Evolutionary conservation across 2,113 vertebrate genomes (phyloP).

Genomic region (Seriola dumerili): DNA sequence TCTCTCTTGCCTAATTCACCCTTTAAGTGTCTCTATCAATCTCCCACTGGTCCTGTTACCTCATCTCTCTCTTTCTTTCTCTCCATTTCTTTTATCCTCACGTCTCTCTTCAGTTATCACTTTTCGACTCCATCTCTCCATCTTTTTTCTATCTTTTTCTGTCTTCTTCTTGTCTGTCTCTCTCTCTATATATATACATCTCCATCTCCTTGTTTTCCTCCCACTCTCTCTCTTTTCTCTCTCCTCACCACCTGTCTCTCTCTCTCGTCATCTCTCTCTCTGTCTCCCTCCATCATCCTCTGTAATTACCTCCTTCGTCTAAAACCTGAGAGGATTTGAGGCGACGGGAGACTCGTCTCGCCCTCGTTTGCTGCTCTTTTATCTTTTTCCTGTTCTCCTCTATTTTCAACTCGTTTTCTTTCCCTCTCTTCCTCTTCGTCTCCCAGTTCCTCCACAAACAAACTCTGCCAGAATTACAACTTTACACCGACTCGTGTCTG

Average conservation of each 20-base stretch:
- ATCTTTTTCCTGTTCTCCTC: slow-evolving; percentile 36
- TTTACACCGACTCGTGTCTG: slow-evolving; percentile 7
- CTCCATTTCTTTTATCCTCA: background rate
- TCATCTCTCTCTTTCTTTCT: background rate
- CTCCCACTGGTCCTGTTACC: background rate
- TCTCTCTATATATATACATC: no score
- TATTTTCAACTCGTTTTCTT: background rate
- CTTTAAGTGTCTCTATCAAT: background rate
- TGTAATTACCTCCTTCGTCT: slow-evolving; percentile 55
- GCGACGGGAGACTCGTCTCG: slow-evolving; percentile 41
- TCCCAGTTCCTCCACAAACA: slow-evolving; percentile 30
- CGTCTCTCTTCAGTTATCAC: no score
- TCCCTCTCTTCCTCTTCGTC: background rate
- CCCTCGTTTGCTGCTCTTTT: slow-evolving; percentile 58
- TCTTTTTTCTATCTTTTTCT: background rate
- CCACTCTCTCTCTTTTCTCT: background rate
- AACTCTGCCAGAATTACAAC: slow-evolving; percentile 7
- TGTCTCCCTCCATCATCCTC: slow-evolving; percentile 12
- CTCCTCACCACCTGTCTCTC: background rate
- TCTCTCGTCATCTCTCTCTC: background rate
- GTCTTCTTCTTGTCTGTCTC: no score
- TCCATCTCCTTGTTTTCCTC: background rate
- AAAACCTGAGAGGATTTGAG: slow-evolving; percentile 60
- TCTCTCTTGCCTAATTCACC: background rate
- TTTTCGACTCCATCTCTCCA: background rate